Evolutionary conservation across 1,140 invertebrate species (phyloP).

Genomic region (Ridgeia piscesae): DNA sequence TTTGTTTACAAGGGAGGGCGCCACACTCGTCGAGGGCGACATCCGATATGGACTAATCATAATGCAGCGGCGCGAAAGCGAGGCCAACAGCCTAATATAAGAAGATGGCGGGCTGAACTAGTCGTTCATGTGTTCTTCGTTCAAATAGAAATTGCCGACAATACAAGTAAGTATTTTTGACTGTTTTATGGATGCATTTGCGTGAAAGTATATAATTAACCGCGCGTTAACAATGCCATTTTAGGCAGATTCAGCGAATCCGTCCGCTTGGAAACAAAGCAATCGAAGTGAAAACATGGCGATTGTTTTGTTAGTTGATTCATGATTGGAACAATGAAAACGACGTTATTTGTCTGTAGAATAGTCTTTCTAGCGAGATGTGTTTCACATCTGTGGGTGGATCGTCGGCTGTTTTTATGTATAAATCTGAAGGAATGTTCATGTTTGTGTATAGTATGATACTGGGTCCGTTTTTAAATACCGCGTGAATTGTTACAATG

Average conservation of each 20-base stretch:
- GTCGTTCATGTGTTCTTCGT: conserved; percentile 4
- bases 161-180: not conserved
- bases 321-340: conserved; percentile 1
- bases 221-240: not conserved
- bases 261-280: not conserved
- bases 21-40: not conserved
- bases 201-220: not conserved
- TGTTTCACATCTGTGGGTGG: not conserved
- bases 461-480: not conserved
- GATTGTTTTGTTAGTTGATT: conserved; percentile 6
- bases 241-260: not conserved
- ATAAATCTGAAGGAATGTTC: not conserved
- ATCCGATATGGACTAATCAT: not conserved
- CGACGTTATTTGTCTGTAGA: not conserved
- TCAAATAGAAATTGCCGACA: not conserved
- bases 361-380: not conserved
- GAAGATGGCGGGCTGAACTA: not conserved
- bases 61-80: conserved; percentile 2
- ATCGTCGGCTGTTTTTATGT: not conserved
- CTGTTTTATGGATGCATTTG: not conserved
- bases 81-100: conserved; percentile 5
- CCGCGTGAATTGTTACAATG: not conserved
- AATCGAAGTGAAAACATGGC: not conserved
- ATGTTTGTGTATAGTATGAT: not conserved
- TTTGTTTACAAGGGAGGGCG: conserved; percentile 3